phyloP scores from a whole-genome alignment of 2,113 vertebrate species.

The Chloroceryle aenea region DNA sequence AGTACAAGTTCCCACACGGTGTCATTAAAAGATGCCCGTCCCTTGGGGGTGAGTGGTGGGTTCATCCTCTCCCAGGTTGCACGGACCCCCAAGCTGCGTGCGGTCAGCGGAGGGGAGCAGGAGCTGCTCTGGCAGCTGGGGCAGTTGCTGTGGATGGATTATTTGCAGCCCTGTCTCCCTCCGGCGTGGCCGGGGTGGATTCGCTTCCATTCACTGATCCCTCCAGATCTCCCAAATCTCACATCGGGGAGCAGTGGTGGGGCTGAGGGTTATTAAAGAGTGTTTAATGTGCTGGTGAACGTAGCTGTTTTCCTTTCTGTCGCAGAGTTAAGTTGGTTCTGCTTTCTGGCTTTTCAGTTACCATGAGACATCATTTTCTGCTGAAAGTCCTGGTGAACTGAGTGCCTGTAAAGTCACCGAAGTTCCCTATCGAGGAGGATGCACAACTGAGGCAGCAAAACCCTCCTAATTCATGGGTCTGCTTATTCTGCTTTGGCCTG shows the following conservation, averaged over 20 bases:
- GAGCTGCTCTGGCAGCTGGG: neutral
- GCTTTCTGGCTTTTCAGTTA: neutral
- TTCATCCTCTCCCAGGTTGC: neutral
- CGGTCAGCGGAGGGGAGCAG: neutral
- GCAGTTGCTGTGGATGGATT: neutral
- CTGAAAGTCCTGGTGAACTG: neutral
- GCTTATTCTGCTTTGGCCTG: neutral
- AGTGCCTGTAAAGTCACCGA: neutral
- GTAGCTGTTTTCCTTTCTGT: neutral
- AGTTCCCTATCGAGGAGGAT: neutral
- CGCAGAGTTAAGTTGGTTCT: neutral
- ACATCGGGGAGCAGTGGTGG: neutral
- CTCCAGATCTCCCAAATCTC: neutral
- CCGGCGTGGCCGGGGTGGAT: neutral
- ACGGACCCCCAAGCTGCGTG: neutral
- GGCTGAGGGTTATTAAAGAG: neutral
- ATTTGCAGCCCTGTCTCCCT: neutral
- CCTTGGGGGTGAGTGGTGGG: neutral
- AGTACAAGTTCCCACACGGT: neutral
- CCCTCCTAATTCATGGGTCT: neutral
- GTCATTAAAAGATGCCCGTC: neutral
- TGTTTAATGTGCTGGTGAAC: rapidly evolving
- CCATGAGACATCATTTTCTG: neutral
- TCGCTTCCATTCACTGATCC: neutral
- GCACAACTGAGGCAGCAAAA: neutral